phyloP scores from a whole-genome alignment of 2,797 vertebrate species.

The Poliocrania exsul region DNA sequence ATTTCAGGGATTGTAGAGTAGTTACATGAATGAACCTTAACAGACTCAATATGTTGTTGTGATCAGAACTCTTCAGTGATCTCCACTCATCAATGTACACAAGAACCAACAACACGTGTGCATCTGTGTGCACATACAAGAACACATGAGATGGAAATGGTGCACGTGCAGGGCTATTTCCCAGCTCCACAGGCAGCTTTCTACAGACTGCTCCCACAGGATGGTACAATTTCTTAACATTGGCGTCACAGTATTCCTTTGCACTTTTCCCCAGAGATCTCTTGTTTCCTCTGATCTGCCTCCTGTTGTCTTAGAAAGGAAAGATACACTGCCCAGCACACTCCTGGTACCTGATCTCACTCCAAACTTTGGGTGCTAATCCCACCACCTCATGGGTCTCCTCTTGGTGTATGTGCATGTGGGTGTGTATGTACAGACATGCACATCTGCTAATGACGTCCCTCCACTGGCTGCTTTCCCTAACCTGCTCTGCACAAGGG shows the following conservation, averaged over 20 bases:
- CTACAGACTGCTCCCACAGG: background rate
- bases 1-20: conserved; percentile 12
- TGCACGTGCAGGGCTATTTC: background rate
- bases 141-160: background rate
- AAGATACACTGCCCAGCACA: background rate
- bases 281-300: conserved; percentile 15
- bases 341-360: background rate
- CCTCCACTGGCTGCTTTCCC: background rate
- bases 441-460: background rate
- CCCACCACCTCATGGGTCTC: background rate
- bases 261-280: background rate
- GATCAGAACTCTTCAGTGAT: background rate
- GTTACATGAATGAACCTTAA: conserved; percentile 22
- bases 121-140: background rate
- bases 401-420: background rate
- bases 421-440: background rate
- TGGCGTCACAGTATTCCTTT: background rate
- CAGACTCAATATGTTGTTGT: background rate
- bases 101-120: background rate
- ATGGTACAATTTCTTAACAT: background rate
- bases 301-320: background rate
- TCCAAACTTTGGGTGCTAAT: conserved; percentile 27
- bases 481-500: background rate
- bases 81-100: background rate
- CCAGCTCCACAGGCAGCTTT: background rate